Evolutionary conservation across 1,140 invertebrate genomes (phyloP).

Genomic region (Laupala kohalensis): DNA sequence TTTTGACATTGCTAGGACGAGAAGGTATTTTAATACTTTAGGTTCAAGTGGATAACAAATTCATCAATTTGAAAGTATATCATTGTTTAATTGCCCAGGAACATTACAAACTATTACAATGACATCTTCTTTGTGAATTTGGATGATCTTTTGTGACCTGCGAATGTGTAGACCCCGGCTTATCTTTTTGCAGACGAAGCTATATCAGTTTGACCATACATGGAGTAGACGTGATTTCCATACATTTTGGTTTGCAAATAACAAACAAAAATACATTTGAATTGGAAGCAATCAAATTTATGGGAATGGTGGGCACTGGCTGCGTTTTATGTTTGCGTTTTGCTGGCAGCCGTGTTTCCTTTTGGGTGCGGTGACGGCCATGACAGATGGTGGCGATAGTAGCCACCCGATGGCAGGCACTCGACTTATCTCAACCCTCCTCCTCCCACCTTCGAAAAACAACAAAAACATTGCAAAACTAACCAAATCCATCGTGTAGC

Average conservation of each 20-base stretch:
- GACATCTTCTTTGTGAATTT: too few relatives aligned
- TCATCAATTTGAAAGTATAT: too few relatives aligned
- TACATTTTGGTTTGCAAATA: neutral
- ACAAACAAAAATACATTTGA: neutral
- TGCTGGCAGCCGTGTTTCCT: neutral
- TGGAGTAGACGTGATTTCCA: neutral
- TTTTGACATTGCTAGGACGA: too few relatives aligned
- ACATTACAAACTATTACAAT: too few relatives aligned
- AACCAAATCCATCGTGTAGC: neutral
- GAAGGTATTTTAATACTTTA: too few relatives aligned
- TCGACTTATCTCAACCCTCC: neutral
- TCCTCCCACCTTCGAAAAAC: neutral
- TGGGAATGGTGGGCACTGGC: neutral
- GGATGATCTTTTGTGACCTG: too few relatives aligned
- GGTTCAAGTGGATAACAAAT: too few relatives aligned
- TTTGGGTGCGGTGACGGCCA: neutral
- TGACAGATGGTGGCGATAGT: neutral
- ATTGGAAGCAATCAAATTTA: neutral
- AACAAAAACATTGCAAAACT: neutral
- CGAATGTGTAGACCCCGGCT: too few relatives aligned
- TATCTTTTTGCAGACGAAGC: neutral
- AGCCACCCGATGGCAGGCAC: neutral
- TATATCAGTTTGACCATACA: neutral
- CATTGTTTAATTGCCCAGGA: too few relatives aligned
- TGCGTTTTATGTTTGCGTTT: neutral